Base-by-base conservation (phyloP, 2,888 invertebrate species). In the Andrena bucephala region DNA sequence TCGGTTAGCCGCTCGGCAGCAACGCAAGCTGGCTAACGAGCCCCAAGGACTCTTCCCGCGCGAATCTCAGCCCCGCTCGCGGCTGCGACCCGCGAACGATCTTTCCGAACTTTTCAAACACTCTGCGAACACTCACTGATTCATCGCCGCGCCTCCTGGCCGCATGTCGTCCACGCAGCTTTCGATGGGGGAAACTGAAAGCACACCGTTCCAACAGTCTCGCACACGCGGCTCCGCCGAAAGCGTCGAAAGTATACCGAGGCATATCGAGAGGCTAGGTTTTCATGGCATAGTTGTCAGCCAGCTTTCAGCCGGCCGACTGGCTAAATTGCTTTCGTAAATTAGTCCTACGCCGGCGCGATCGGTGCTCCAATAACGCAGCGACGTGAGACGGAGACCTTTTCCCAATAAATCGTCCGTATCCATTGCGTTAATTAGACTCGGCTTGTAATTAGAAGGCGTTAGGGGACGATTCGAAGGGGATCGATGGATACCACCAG, bases 311-410 rank as follows among this genome's bases (percentile, higher is more conserved):
- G 36, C 31, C 10, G 31, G 10, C 3, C 10, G 29, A 1, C n/a
- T 3, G 27, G 54, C 24, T 54, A 42, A 33, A 42, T 63, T 72
- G 76, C 81, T 83, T 63, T 85, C 73, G 71, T 81, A 70, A 87
- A 85, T 87, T 80, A 81, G 48, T 27, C 65, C 42, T 76, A 69
- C 63, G 77, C 57, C 67, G 63, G 66, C 48, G 68, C 73, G 71
- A 77, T 73, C 59, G 65, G 62, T 65, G 79, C 62, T 62, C 83
- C 42, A 85, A 85, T 81, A 83, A 83, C 60, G 76, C 77, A 72
- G n/a, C 65, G 48, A 63, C 69, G 82, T 67, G 75, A 63, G 65
- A 81, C 71, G 66, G 20, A 16, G 42, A 57, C 48, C 20, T 66
- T 52, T 72, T 75, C 68, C 76, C 71, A 54, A 72, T 59, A 72